These are phyloP conservation scores for Petaurus breviceps DNA, from an alignment of 2,113 vertebrate species.

Conservation along the genomic window DNA sequence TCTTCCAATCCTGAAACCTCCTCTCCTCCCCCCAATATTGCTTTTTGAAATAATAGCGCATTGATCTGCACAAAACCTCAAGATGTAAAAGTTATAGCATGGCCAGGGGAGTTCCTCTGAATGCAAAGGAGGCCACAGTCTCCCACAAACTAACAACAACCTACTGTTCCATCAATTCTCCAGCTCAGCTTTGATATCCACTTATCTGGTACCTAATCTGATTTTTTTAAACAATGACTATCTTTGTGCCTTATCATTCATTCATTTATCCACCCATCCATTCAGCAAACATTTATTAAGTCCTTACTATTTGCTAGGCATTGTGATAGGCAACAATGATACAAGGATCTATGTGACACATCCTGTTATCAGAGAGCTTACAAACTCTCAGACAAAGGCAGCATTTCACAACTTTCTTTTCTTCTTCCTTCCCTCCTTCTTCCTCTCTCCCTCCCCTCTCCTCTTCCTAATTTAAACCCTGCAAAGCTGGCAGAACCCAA, in stretches of 20 bases:
- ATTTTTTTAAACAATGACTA: background rate
- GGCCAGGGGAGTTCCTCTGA: background rate
- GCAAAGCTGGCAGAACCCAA: constrained; percentile 50
- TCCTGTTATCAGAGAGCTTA: background rate
- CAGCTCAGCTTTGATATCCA: background rate
- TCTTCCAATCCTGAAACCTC: background rate
- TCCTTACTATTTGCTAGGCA: background rate
- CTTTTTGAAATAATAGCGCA: background rate
- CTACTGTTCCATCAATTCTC: background rate
- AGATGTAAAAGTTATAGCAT: background rate
- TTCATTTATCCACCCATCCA: background rate
- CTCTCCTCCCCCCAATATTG: too few species aligned
- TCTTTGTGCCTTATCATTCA: background rate
- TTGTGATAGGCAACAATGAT: background rate
- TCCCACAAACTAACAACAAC: background rate
- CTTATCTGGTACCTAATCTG: background rate
- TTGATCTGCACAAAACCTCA: background rate
- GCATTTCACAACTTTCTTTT: background rate
- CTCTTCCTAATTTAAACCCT: constrained; percentile 59
- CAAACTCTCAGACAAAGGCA: background rate
- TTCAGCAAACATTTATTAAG: background rate
- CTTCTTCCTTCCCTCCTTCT: constrained; percentile 1
- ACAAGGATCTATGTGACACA: background rate
- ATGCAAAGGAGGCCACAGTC: background rate
- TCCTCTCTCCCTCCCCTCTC: constrained; percentile 62